Conservation (phyloP, 2,888 invertebrate species). For the Tenthredo livida region DNA sequence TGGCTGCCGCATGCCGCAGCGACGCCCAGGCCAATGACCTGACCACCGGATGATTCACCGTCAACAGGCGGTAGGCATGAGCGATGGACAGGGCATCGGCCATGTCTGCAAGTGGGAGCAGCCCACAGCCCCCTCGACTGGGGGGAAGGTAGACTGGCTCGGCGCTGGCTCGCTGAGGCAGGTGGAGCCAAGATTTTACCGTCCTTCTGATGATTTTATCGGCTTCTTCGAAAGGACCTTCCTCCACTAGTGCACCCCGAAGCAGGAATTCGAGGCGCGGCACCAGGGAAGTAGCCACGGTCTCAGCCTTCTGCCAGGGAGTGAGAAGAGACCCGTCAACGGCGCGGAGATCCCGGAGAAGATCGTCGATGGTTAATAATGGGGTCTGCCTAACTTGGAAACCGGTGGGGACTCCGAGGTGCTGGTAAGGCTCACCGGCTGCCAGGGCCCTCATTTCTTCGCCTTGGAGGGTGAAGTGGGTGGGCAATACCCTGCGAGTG, state of each 20-base stretch:
- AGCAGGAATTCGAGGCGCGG: slow-evolving; percentile 67
- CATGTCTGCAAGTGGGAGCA: slow-evolving; percentile 67
- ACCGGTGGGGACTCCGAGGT: slow-evolving; percentile 70
- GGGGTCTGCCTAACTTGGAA: slow-evolving; percentile 62
- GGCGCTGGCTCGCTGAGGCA: slow-evolving; percentile 67
- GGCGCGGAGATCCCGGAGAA: slow-evolving; percentile 57
- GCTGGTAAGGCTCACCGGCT: slow-evolving; percentile 64
- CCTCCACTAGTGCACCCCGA: slow-evolving; percentile 63
- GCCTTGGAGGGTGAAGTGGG: slow-evolving; percentile 60
- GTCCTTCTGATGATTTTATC: slow-evolving; percentile 62
- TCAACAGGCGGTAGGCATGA: slow-evolving; percentile 68
- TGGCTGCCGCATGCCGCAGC: slow-evolving; percentile 59
- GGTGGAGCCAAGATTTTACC: slow-evolving; percentile 66
- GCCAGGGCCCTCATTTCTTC: slow-evolving; percentile 56
- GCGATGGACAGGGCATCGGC: slow-evolving; percentile 65
- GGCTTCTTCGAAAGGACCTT: slow-evolving; percentile 60
- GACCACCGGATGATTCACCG: slow-evolving; percentile 61
- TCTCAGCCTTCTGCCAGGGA: slow-evolving; percentile 61
- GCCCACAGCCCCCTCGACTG: slow-evolving; percentile 63
- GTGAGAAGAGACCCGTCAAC: slow-evolving; percentile 58
- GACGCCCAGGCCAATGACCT: slow-evolving; percentile 59
- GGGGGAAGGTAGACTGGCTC: slow-evolving; percentile 64
- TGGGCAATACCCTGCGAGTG: slow-evolving; percentile 49
- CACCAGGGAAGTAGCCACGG: slow-evolving; percentile 61
- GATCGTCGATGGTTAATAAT: slow-evolving; percentile 58